Base-by-base conservation (phyloP, 2,888 invertebrate genomes). In the Dromius quadrimaculatus region DNA sequence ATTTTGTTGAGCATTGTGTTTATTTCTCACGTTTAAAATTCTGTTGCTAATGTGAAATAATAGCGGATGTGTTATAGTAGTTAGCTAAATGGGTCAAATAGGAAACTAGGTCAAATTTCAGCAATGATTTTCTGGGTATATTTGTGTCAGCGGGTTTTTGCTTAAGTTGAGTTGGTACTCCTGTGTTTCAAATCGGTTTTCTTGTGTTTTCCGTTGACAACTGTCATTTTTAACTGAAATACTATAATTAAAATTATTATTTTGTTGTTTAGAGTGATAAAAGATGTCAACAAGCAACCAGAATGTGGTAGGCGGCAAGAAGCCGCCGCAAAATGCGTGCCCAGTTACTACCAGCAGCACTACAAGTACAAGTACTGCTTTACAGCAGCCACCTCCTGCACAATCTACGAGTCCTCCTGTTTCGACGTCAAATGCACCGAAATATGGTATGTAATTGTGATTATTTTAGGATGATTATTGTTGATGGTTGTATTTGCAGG, bases 401-500 rank as follows among this genome's bases (percentile, higher is more conserved):
- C 70, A 70, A 32, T 23, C 36, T n/a, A 41, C 70, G 15, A 62
- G 59, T 50, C 80, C 82, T 34, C 82, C 83, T 38, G 28, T 28
- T 28, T 28, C 8, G 8, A 5, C 28, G 28, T 23, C 50, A 2
- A 84, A 84, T 77, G 85, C 84, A 38, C 85, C 85, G 1, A 86
- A 85, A 78, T 85, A 84, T 78, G 88, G 84, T 82, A 74, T 77
- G 28, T 5, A 3, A 28, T 28, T 28, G 28, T 28, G 8, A 15
- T 54, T 9, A 43, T 23, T 20, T 8, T 13, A 65, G 41, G 36
- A n/a, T 38, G 11, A 63, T 38, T 13, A 11, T 22, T 17, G 85
- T 45, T 85, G 81, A n/a, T n/a, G n/a, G n/a, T n/a, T n/a, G n/a
- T n/a, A 6, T 82, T 83, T 77, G 83, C 72, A 79, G 95, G 90